Base-by-base conservation (phyloP, 2,113 vertebrate species). In the Eurystomus gularis region DNA sequence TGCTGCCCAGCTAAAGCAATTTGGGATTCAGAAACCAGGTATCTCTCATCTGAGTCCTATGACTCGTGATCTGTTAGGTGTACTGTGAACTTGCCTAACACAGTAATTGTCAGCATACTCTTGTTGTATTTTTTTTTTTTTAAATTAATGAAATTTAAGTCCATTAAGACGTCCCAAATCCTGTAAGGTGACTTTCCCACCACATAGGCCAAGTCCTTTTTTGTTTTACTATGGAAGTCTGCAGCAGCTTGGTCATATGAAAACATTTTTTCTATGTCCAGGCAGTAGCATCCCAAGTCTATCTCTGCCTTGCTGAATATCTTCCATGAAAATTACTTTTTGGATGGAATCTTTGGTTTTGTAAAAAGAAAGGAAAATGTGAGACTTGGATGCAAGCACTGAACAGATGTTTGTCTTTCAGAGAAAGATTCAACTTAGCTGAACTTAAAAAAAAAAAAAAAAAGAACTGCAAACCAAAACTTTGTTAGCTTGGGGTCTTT, bases 301-400 rank as follows among this genome's bases (percentile, higher is more conserved):
- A 3, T 46, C 70, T 57, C 31, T 1, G 3, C 24, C 61, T 91
- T 52, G 39, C 21, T 91, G 70, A 91, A 79, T 24, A 66, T 62
- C 69, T 85, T 91, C 90, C 12, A 6, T 58, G n/a, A 87, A 96
- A 94, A 69, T 31, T 76, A 49, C 33, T 88, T 93, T 93, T 84
- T 5, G 1, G 51, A 83, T 70, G 26, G 40, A 94, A 86, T 80
- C 23, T 44, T 77, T 72, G 40, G 31, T 49, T 93, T 88, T 88
- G 23, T 93, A 68, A 81, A 92, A 90, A 86, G 60, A 95, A 90
- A 73, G n/a, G 64, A 83, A 88, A 90, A 96, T 86, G 49, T 80
- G 76, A 90, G 49, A 75, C 64, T 90, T 96, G 88, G 91, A 94
- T 88, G 66, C 37, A 55, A 66, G 29, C 33, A 55, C 42, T 78